Evolutionary conservation across 2,888 invertebrate species (phyloP), one percentile per base, ranked within the genome.

Genomic region (Perithous albicinctus): DNA sequence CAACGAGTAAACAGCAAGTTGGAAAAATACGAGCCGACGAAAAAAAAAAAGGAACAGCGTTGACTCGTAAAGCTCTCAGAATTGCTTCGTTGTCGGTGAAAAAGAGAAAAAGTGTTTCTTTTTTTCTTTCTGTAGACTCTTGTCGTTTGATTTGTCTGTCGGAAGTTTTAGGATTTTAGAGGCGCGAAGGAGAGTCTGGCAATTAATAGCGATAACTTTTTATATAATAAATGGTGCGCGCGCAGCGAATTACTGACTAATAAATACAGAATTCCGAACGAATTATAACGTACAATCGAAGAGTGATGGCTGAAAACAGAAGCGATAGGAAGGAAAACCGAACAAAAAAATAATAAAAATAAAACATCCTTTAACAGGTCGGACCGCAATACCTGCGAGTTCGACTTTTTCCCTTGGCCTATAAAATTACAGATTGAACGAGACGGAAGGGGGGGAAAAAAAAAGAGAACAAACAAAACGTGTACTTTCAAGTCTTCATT

Each of bases 391-490:
- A 29, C 3, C 29, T 29, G 69, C 73, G 51, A 66, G 66, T 66
- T 74, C 77, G 78, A 74, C 73, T 66, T 8, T 63, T 29, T 75
- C 78, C 78, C 75, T 82, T 76, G 83, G 83, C 83, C 81, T 84
- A 84, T 76, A 56, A 59, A 79, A 83, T 66, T 69, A 70, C 83
- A 83, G 78, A 75, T 73, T 61, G 23, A 70, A 82, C 70, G 32
- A 70, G 75, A 82, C 69, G 63, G 26, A 70, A 81, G 63, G 38
- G 20, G 61, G 35, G 4, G 23, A 32, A 61, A 56, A 18, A 15
- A 32, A 32, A 32, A 32, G 26, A n/a, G 43, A 76, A 59, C 23
- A 23, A 64, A 43, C 63, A n/a, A 26, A 18, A 63, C 41, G 51
- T 66, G 67, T 78, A 74, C 63, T 78, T 78, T 73, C 48, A 48